Evolutionary conservation across 1,140 invertebrate genomes (phyloP), one percentile per base, ranked within the genome.

Genomic region (Phymastichus coffea): DNA sequence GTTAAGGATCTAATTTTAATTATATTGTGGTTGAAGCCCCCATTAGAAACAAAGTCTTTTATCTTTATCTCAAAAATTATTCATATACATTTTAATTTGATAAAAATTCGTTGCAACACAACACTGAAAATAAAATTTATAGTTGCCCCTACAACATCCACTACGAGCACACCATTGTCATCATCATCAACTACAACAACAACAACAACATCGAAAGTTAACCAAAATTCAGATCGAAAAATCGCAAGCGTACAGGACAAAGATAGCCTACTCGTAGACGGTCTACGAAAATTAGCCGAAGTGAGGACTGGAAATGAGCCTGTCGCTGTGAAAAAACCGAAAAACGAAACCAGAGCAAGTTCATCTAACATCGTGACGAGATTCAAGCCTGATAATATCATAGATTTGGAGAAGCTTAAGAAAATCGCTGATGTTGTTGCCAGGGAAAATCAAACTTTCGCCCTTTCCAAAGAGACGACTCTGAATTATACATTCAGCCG

Each of bases 401-500:
- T 61, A 1, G 28, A 55, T 49, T 61, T 78, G 26, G 71, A 72
- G 0, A 67, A 73, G 7, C 41, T 78, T 4, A 76, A 74, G 14
- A 73, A 78, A 37, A 70, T 77, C 28, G 75, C 72, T 3, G 67
- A 74, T 14, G 61, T 74, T 2, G 55, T 64, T 1, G 65, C 62
- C 0, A 69, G 64, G 2, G 68, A 72, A 15, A 48, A 60, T 17
- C 15, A 35, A 2, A 53, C 37, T 0, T 17, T 22, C 0, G 52
- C 68, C 19, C 40, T 55, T 0, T 6, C 61, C 7, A 72, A 61
- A 28, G 73, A 76, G 44, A 22, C 56, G 0, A 72, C 70, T 15
- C 79, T 75, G 6, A 81, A 74, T 67, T 84, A 82, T 65, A 83
- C 79, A 1, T 64, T 86, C 25, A 87, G 85, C 68, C 80, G 83